phyloP scores from a whole-genome alignment of 2,888 invertebrate genomes.

The Euplagia quadripunctaria region DNA sequence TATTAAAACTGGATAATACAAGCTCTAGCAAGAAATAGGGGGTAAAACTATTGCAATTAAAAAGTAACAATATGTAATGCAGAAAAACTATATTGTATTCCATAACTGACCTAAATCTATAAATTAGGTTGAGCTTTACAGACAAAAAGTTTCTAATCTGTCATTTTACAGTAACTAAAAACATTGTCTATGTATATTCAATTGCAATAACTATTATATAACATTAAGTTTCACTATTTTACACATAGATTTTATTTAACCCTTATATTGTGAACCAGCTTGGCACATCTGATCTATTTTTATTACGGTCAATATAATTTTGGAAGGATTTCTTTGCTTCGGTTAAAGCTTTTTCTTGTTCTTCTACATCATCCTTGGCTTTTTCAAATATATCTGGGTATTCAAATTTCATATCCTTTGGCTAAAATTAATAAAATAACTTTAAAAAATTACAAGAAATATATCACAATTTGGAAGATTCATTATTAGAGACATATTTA shows the following conservation, averaged over 20 bases:
- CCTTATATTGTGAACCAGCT: conserved; percentile 92
- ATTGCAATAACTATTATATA: conserved; percentile 18
- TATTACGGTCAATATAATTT: conserved; percentile 88
- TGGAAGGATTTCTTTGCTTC: conserved; percentile 88
- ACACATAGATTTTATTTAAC: conserved; percentile 5
- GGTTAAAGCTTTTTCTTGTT: conserved; percentile 88
- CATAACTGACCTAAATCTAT: too few species aligned
- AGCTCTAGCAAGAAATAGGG: not conserved
- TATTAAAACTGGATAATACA: too few species aligned
- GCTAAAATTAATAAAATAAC: conserved; percentile 83
- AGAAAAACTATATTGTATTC: too few species aligned
- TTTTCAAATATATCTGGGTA: conserved; percentile 92
- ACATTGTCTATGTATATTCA: not conserved
- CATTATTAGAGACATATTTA: too few species aligned
- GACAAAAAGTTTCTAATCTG: not conserved
- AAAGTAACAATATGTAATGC: not conserved
- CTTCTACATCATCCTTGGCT: conserved; percentile 84
- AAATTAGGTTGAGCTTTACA: not conserved
- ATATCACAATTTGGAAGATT: not conserved
- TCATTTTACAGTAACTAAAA: not conserved
- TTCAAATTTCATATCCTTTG: conserved; percentile 90
- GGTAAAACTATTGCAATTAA: not conserved
- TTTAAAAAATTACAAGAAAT: not conserved
- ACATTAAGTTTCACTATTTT: conserved; percentile 24
- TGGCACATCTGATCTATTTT: conserved; percentile 90